Evolutionary conservation across 2,113 vertebrate species (phyloP).

Genomic region (Azemiops feae): DNA sequence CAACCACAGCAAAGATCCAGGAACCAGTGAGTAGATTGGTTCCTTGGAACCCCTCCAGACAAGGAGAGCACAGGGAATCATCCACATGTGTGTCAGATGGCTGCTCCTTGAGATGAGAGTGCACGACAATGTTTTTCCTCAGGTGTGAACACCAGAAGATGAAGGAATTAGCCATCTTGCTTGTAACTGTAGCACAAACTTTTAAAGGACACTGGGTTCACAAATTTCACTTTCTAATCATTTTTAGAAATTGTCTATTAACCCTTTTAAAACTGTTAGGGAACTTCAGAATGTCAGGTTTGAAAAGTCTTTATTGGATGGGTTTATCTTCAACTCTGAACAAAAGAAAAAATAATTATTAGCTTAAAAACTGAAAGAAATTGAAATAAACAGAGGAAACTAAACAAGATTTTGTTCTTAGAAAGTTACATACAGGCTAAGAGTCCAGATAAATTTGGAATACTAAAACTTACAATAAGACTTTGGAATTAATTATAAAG

Average conservation of each 20-base stretch:
- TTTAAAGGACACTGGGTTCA: background rate
- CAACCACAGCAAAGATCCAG: background rate
- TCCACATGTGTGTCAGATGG: background rate
- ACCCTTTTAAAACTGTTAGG: background rate
- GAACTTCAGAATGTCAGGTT: background rate
- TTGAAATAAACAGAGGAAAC: background rate
- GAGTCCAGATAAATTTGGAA: background rate
- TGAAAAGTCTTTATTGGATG: background rate
- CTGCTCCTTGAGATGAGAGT: background rate
- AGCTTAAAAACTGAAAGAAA: background rate
- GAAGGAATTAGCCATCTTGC: background rate
- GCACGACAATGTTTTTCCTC: background rate
- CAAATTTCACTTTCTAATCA: background rate
- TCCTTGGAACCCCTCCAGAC: background rate
- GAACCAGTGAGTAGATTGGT: background rate
- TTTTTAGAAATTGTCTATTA: background rate
- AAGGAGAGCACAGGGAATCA: background rate
- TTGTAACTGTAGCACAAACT: background rate
- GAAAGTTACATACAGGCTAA: background rate
- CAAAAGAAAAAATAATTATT: background rate
- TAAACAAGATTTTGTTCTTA: background rate
- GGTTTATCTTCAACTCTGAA: background rate
- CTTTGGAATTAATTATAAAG: background rate
- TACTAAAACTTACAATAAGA: background rate
- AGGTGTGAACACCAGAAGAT: background rate